Evolutionary conservation across 2,113 vertebrate species (phyloP), one percentile per base, ranked within the genome.

Genomic region (Channa argus): DNA sequence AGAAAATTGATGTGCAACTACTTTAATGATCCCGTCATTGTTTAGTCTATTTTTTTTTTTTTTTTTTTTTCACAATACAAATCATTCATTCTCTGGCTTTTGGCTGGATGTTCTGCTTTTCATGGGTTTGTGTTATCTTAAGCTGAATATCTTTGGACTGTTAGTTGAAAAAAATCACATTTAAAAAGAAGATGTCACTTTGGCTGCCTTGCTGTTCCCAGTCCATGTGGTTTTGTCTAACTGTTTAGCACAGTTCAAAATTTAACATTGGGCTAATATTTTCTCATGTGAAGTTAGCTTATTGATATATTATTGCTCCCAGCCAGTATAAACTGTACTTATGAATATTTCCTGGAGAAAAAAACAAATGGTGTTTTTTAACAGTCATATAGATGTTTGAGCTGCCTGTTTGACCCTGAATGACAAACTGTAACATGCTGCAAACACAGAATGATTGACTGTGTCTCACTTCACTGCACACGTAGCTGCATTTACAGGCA

Each of bases 331-430:
- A 53, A 65, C 8, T 38, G 2, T 11, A 47, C 59, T 71, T 63
- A 43, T 80, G 37, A 72, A 53, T 8, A 5, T 54, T 70, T 71
- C 8, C 41, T 15, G 13, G 6, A 59, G 45, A 11, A 33, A 38
- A 13, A 67, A 79, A 64, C 37, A 43, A 24, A 49, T 45, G 10
- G 70, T 24, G 41, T 59, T 59, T 79, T 76, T 54, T 52, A 14
- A 46, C 0, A 14, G 54, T 38, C 38, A 59, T 46, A 73, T 5
- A 6, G 47, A 65, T 61, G 33, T 71, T 46, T 58, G 50, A 62
- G 58, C 63, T 41, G 53, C 62, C 58, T 6, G 44, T 73, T 62
- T 69, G 75, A 72, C 68, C 43, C 63, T 53, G 38, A 71, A n/a
- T 63, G 71, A 59, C 46, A 75, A 68, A 80, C 38, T 38, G 36